phyloP scores from a whole-genome alignment of 2,797 vertebrate genomes.

The Danio kyathit region DNA sequence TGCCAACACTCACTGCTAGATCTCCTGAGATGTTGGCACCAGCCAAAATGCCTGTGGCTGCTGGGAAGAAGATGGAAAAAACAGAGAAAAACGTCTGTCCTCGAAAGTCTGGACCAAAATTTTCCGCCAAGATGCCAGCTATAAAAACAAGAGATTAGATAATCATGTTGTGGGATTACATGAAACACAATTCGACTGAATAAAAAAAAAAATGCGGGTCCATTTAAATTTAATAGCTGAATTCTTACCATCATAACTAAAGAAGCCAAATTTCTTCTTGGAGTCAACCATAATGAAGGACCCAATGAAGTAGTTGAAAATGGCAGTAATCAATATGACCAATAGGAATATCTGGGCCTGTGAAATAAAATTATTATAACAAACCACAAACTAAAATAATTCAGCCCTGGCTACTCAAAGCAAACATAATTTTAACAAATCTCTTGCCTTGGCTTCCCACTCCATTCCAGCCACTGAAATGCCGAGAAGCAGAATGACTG shows the following conservation, averaged over 20 bases:
- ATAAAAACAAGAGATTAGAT: not conserved
- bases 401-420: not conserved
- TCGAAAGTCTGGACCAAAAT: slow-evolving; percentile 93
- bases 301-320: slow-evolving; percentile 93
- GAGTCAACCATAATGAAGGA: slow-evolving; percentile 88
- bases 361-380: slow-evolving; percentile 43
- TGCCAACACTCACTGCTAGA: slow-evolving; percentile 86
- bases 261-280: slow-evolving; percentile 89
- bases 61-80: slow-evolving; percentile 98
- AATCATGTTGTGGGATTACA: not conserved
- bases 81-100: slow-evolving; percentile 94
- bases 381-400: not conserved
- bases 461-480: slow-evolving; percentile 99
- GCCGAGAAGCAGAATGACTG: slow-evolving; percentile 90
- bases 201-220: not conserved
- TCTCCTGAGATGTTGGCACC: slow-evolving; percentile 99
- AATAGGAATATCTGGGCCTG: slow-evolving; percentile 97
- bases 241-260: slow-evolving; percentile 88
- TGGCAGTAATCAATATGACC: slow-evolving; percentile 90
- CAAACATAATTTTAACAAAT: not conserved
- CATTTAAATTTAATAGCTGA: not conserved
- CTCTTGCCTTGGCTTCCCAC: slow-evolving; percentile 96
- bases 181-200: slow-evolving; percentile 2
- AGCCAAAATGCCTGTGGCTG: slow-evolving; percentile 97
- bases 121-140: slow-evolving; percentile 93